Base-by-base conservation (phyloP, 2,113 vertebrate genomes). In the Plectropomus leopardus region DNA sequence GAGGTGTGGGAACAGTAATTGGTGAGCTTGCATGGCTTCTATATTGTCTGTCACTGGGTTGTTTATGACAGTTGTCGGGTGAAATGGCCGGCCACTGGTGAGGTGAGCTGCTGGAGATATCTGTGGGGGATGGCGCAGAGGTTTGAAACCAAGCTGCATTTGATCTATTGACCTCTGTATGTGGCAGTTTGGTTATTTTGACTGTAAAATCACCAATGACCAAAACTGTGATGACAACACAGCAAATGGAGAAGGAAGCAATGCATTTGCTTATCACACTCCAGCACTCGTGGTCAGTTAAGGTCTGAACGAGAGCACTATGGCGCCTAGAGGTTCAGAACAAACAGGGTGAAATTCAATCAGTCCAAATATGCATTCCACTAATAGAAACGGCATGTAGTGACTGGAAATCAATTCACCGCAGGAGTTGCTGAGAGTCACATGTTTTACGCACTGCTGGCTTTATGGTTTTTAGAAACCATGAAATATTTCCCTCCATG, bases 331-430 rank as follows among this genome's bases (percentile, higher is more conserved):
- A 85, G 80, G 68, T 55, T 79, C 74, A 45, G 61, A 72, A 63
- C 34, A 74, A 87, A 80, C 23, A 53, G 63, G 30, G 28, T 47
- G 32, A 76, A 89, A 90, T 85, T 87, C 63, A 84, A 90, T 90
- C 77, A 77, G 61, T 54, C 68, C 45, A 79, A 89, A 85, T 85
- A 79, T 73, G 82, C 77, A 80, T 76, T 86, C 72, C 57, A 42
- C 81, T 83, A 81, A 88, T 70, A 87, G 78, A 86, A 88, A 84
- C 83, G 58, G 53, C 83, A 65, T 82, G 82, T 71, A 80, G 74
- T 81, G 92, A 93, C 65, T 88, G 85, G 78, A 92, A 93, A 93
- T 93, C 86, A 82, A 92, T 93, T 92, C 72, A 84, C 68, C 60
- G 16, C 90, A 86, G 89, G 89, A 67, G 83, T 59, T 81, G 59